A percentile compares a stretch with the other conserved stretches of the same genome.
These are phyloP conservation scores for Gymnobelideus leadbeateri DNA, from an alignment of 2,113 vertebrate species.

Conservation along the genomic window DNA sequence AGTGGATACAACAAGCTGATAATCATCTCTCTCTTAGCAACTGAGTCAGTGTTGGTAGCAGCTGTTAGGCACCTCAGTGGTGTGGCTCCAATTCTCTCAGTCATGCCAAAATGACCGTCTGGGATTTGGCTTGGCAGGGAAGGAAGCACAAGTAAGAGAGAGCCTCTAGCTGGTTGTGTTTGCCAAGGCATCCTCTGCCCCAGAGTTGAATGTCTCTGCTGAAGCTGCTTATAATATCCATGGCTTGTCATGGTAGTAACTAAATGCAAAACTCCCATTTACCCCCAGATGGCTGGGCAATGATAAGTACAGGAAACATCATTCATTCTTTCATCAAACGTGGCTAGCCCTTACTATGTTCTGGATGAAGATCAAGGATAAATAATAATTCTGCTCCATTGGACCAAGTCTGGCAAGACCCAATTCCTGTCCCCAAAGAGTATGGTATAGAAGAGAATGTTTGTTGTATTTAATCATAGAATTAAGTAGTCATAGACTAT, in stretches of 20 bases:
- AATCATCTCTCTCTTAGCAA: slow-evolving; percentile 6
- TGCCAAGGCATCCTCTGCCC: not conserved
- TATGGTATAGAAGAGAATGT: not conserved
- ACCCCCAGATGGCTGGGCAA: not conserved
- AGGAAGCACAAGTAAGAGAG: not conserved
- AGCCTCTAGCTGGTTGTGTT: not conserved
- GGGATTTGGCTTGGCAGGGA: not conserved
- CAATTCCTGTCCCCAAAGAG: not conserved
- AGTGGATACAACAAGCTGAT: not conserved
- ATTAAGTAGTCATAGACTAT: not conserved
- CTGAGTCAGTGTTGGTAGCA: not conserved
- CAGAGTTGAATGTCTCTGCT: not conserved
- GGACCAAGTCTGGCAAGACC: not conserved
- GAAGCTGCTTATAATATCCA: not conserved
- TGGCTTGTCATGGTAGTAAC: not conserved
- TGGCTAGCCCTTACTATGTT: not conserved
- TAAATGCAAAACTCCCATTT: not conserved
- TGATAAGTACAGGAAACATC: not conserved
- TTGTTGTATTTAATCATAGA: not conserved
- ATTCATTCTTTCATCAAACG: not conserved
- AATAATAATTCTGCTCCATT: not conserved
- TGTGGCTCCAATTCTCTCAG: not conserved
- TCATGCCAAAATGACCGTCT: not conserved
- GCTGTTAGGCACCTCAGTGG: not conserved
- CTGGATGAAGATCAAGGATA: not conserved